Evolutionary conservation across 2,113 vertebrate genomes (phyloP), one percentile per base, ranked within the genome.

Genomic region (Xenopus tropicalis): DNA sequence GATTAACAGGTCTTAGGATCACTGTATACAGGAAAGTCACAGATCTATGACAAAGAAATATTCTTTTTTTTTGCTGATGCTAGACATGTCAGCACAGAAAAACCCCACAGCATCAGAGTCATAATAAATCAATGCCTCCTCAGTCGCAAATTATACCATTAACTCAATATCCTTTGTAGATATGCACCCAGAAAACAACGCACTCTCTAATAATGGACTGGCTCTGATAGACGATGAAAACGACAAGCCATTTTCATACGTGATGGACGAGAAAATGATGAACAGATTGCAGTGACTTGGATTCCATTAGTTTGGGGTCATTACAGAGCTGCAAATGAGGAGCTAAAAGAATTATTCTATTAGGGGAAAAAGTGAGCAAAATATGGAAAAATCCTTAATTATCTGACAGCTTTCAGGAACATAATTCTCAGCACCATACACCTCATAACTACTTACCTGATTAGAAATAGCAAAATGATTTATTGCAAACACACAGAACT

Each of bases 241-340:
- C 2, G 46, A 17, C 4, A n/a, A 17, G 21, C 57, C 21, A 24
- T 59, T 59, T 59, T 54, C 46, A 54, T n/a, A n/a, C 9, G 3
- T 44, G 61, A 63, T 63, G 61, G 14, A 65, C 8, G 12, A 61
- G 14, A 61, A 61, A 10, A 37, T 63, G 42, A 48, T 48, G 52
- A 17, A 66, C 17, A 65, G 42, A 44, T 37, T 25, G 23, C n/a
- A 69, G 52, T 54, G 11, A 14, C 52, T 58, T 58, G n/a, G 20
- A 42, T 42, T 43, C 29, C 19, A 69, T 69, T 69, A 20, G 67
- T 58, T 58, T 21, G 16, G 51, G 25, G 54, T 69, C n/a, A 58
- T 69, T 69, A 69, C 52, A 20, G 25, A 20, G 16, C 19, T 69
- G 67, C 37, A 69, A 57, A 69, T 68, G 7, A 37, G 17, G 23